phyloP scores from a whole-genome alignment of 2,888 invertebrate genomes.

The Eueremaeus valkanovi region DNA sequence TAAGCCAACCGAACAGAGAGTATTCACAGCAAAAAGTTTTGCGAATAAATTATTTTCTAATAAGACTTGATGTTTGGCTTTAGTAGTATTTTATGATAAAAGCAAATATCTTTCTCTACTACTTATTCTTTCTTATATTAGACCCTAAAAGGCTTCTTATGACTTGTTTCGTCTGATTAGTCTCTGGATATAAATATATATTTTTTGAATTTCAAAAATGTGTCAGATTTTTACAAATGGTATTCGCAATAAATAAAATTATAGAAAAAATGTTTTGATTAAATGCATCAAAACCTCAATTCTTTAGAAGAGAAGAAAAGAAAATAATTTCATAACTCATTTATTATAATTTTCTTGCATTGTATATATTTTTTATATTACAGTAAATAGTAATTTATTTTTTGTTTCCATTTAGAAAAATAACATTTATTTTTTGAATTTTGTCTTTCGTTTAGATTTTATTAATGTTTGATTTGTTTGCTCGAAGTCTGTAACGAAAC shows the following conservation, averaged over 20 bases:
- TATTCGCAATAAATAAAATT: not conserved
- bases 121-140: too few species aligned
- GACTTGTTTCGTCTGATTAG: not conserved
- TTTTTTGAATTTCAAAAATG: slow-evolving; percentile 19
- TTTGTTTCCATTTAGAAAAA: too few species aligned
- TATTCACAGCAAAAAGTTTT: not conserved
- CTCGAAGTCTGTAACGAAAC: too few species aligned
- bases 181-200: not conserved
- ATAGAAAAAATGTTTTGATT: too few species aligned
- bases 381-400: too few species aligned
- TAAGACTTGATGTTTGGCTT: slow-evolving; percentile 17
- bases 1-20: not conserved
- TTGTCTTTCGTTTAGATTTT: too few species aligned
- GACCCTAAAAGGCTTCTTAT: not conserved
- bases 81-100: not conserved
- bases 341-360: not conserved
- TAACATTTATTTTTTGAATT: too few species aligned
- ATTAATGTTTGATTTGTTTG: too few species aligned
- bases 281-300: too few species aligned
- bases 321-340: not conserved
- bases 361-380: too few species aligned
- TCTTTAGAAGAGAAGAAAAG: not conserved
- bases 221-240: not conserved
- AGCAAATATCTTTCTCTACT: not conserved
- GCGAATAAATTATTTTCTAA: slow-evolving; percentile 21